phyloP scores from a whole-genome alignment of 2,797 vertebrate genomes.

The Smutsia gigantea region DNA sequence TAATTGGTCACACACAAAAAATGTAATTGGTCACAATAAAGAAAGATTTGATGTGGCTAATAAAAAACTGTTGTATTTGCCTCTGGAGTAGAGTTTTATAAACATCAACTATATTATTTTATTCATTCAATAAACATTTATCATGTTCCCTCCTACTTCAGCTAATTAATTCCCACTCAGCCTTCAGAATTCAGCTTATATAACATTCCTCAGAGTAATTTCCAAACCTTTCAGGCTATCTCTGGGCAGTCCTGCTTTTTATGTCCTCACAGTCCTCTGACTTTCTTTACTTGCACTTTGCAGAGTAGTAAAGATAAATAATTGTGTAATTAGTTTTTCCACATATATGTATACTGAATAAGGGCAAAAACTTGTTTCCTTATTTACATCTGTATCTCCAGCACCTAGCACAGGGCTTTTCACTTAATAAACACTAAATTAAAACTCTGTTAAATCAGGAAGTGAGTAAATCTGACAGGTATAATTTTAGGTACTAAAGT shows the following conservation, averaged over 20 bases:
- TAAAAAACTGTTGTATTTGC: slow-evolving; percentile 33
- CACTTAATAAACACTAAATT: slow-evolving; percentile 35
- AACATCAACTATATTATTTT: background rate
- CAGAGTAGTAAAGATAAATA: background rate
- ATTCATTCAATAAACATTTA: slow-evolving; percentile 39
- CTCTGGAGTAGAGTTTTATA: background rate
- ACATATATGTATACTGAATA: background rate
- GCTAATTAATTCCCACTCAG: slow-evolving; percentile 29
- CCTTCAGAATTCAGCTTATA: background rate
- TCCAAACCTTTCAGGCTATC: background rate
- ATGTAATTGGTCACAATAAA: no score
- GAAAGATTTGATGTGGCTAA: background rate
- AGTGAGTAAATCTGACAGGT: background rate
- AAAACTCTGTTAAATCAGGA: slow-evolving; percentile 19
- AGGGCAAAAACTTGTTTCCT: slow-evolving; percentile 26
- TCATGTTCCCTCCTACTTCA: background rate
- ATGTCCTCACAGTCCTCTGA: background rate
- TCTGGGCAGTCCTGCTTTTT: background rate
- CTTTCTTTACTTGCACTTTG: background rate
- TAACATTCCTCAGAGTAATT: background rate
- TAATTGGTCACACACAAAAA: no score
- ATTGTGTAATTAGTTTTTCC: slow-evolving; percentile 2
- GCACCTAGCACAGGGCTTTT: background rate
- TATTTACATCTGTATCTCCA: background rate
- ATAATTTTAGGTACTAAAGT: background rate